phyloP scores from a whole-genome alignment of 1,140 invertebrate genomes.

The Drosophila teissieri region DNA sequence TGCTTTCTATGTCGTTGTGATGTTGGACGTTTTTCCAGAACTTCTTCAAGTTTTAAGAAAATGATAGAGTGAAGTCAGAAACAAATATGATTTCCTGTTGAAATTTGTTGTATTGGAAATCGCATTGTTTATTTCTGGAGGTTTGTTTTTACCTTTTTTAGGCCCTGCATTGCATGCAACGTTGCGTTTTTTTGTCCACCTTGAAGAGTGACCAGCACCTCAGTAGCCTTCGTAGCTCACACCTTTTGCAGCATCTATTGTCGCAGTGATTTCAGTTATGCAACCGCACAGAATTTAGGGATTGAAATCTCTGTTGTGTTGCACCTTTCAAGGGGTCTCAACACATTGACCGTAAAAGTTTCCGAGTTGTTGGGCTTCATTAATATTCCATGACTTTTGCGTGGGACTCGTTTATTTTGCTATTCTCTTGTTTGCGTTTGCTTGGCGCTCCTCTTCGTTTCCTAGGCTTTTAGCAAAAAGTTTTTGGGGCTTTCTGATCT shows the following conservation, averaged over 20 bases:
- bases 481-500: conserved; percentile 17
- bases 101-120: too few species aligned
- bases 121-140: conserved; percentile 6
- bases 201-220: not conserved
- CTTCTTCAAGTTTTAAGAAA: too few species aligned
- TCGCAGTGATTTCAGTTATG: conserved; percentile 36
- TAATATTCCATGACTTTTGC: conserved; percentile 74
- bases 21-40: too few species aligned
- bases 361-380: conserved; percentile 40
- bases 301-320: conserved; percentile 24
- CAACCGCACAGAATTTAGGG: conserved; percentile 19
- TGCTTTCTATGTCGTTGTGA: too few species aligned
- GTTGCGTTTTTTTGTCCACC: conserved; percentile 16
- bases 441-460: conserved; percentile 7
- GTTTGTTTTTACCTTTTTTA: not conserved
- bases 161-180: conserved; percentile 17
- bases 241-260: conserved; percentile 11
- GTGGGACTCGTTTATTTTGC: conserved; percentile 50
- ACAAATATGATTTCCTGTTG: too few species aligned
- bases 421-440: conserved; percentile 17
- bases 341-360: conserved; percentile 45
- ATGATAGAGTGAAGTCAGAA: too few species aligned
- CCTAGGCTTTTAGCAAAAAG: conserved; percentile 26
- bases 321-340: conserved; percentile 40
- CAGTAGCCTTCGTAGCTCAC: not conserved